Evolutionary conservation across 2,888 invertebrate species (phyloP).

Genomic region (Hirtodrosophila alboralis): DNA sequence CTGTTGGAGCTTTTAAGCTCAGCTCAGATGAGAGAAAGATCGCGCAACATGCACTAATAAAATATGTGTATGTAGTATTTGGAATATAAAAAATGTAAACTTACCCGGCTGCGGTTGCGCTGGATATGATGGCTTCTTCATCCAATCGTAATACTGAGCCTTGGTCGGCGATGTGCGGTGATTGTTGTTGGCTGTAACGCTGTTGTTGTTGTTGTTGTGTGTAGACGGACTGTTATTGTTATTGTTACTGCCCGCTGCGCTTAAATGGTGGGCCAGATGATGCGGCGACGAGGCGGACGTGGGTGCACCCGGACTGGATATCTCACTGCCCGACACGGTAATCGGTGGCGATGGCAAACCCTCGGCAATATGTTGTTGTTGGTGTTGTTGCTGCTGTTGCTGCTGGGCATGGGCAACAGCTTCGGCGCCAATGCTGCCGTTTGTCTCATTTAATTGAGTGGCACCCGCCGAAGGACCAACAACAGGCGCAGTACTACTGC

Average conservation of each 20-base stretch:
- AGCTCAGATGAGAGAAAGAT: too few relatives aligned
- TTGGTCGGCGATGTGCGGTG: constrained; percentile 87
- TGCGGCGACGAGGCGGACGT: constrained; percentile 82
- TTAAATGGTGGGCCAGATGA: constrained; percentile 81
- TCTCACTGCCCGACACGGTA: constrained; percentile 86
- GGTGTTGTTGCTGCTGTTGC: constrained; percentile 41
- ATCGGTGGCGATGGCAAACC: constrained; percentile 86
- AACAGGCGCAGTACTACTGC: constrained; percentile 62
- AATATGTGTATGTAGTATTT: too few relatives aligned
- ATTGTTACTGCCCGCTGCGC: constrained; percentile 85
- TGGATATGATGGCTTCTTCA: constrained; percentile 94
- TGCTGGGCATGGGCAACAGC: constrained; percentile 41
- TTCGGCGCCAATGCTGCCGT: constrained; percentile 65
- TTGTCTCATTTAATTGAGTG: constrained; percentile 74
- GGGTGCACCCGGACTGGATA: constrained; percentile 86
- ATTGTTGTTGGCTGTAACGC: constrained; percentile 53
- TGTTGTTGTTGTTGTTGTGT: constrained; percentile 65
- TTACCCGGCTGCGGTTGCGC: constrained; percentile 93
- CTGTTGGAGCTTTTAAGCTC: too few relatives aligned
- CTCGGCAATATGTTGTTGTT: constrained; percentile 77
- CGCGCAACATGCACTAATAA: too few relatives aligned
- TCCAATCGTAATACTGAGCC: constrained; percentile 94
- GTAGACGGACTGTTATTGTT: constrained; percentile 69
- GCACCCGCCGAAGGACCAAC: constrained; percentile 43
- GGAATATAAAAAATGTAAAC: too few relatives aligned